These are phyloP conservation scores for Latrodectus hesperus DNA, from an alignment of 2,888 invertebrate species.

Conservation along the genomic window DNA sequence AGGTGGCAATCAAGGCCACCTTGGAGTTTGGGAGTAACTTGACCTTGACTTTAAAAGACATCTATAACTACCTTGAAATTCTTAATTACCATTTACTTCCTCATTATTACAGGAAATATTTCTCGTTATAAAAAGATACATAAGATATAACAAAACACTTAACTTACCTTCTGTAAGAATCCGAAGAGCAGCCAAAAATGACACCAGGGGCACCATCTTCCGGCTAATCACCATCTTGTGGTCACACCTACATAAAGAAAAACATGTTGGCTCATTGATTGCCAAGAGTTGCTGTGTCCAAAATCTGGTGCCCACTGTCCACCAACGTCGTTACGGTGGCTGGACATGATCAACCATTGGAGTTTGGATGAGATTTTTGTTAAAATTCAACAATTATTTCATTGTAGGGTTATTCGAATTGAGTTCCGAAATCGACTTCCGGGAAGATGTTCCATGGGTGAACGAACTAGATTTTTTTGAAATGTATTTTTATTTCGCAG, in stretches of 20 bases:
- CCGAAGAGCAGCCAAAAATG: constrained; percentile 87
- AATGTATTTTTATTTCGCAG: constrained; percentile 49
- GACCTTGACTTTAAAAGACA: constrained; percentile 19
- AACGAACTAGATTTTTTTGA: neutral
- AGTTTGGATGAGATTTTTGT: constrained; percentile 24
- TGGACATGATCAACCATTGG: constrained; percentile 57
- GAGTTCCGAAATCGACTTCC: constrained; percentile 57
- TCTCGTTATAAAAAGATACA: neutral
- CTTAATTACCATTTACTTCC: neutral
- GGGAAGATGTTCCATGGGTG: constrained; percentile 50
- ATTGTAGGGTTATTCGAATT: constrained; percentile 33
- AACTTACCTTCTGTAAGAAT: constrained; percentile 86
- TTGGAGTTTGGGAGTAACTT: neutral
- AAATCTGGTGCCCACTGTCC: constrained; percentile 44
- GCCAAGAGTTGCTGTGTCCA: constrained; percentile 24
- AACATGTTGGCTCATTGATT: constrained; percentile 53
- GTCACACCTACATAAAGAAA: constrained; percentile 62
- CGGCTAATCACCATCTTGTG: constrained; percentile 61
- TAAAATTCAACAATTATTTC: constrained; percentile 46
- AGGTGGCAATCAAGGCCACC: neutral
- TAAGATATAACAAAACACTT: neutral
- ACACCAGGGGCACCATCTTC: constrained; percentile 87
- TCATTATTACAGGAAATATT: neutral
- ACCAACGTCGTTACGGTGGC: constrained; percentile 48
- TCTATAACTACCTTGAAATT: neutral